These are phyloP conservation scores for Styela plicata DNA, from an alignment of 23 tunicate species.

Conservation along the genomic window DNA sequence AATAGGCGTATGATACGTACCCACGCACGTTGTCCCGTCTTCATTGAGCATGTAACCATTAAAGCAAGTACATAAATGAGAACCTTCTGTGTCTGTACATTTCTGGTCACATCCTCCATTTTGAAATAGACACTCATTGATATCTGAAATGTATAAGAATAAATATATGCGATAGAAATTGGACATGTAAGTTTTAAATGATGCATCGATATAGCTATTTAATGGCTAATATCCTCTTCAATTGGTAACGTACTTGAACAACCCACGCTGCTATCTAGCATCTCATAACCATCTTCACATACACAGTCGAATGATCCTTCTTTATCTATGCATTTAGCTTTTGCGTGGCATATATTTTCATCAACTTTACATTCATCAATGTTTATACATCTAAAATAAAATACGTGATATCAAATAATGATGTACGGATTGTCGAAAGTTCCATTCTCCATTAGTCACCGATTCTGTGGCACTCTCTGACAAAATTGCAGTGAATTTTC, in stretches of 20 bases:
- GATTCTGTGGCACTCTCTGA: background rate
- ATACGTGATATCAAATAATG: background rate
- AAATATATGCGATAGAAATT: background rate
- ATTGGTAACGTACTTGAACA: slow-evolving; percentile 50
- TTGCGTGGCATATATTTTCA: slow-evolving; percentile 27
- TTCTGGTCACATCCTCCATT: slow-evolving; percentile 93
- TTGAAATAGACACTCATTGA: slow-evolving; percentile 51
- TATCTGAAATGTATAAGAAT: slow-evolving; percentile 28
- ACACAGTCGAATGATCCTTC: slow-evolving; percentile 55
- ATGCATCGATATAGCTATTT: too few species aligned
- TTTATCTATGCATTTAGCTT: slow-evolving; percentile 52
- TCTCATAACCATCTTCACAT: slow-evolving; percentile 53
- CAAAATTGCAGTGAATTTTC: too few species aligned
- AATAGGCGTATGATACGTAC: too few species aligned
- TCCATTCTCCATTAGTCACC: background rate
- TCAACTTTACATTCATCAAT: slow-evolving; percentile 59
- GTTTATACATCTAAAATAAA: slow-evolving; percentile 40
- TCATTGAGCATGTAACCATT: slow-evolving; percentile 59
- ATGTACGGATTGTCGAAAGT: background rate
- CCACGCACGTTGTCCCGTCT: slow-evolving; percentile 65
- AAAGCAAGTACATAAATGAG: slow-evolving; percentile 59
- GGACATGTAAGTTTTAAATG: too few species aligned
- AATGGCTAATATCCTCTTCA: too few species aligned
- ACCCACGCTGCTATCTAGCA: slow-evolving; percentile 23
- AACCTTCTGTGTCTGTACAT: slow-evolving; percentile 65